Evolutionary conservation across 2,888 invertebrate species (phyloP).

Genomic region (Luperina nickerlii): DNA sequence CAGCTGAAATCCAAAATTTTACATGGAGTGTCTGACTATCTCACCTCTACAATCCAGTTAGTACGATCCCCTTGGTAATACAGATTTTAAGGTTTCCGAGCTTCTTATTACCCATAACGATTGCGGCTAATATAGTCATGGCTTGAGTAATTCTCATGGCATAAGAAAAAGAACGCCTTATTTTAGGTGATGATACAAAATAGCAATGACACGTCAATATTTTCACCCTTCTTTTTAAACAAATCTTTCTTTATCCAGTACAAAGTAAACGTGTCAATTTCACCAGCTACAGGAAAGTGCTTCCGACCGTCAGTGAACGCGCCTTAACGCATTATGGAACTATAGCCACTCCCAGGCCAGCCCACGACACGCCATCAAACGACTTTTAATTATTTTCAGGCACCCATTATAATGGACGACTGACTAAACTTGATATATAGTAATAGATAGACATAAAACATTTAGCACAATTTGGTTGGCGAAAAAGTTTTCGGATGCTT

Average conservation of each 20-base stretch:
- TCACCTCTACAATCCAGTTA: background rate
- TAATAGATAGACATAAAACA: constrained; percentile 19
- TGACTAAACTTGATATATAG: constrained; percentile 11
- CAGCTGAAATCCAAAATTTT: too few relatives aligned
- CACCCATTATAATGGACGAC: constrained; percentile 53
- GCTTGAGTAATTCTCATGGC: background rate
- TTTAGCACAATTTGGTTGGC: background rate
- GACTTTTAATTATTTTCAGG: constrained; percentile 76
- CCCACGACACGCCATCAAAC: constrained; percentile 63
- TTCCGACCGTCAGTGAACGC: constrained; percentile 68
- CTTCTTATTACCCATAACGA: background rate
- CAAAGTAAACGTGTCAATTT: constrained; percentile 27
- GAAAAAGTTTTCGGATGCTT: background rate
- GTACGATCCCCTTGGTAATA: background rate
- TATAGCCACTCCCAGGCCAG: constrained; percentile 72
- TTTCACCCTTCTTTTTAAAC: constrained; percentile 6
- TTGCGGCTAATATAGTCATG: background rate
- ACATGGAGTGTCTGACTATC: too few relatives aligned
- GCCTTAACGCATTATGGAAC: constrained; percentile 71
- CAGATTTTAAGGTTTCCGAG: background rate
- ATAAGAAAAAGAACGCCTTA: background rate
- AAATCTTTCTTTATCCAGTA: background rate
- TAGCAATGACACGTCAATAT: background rate
- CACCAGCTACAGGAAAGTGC: constrained; percentile 68
- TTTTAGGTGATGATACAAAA: background rate